A percentile compares a stretch with the other conserved stretches of the same genome.
phyloP scores from a whole-genome alignment of 2,888 invertebrate species.

The Ophonus ardosiacus region DNA sequence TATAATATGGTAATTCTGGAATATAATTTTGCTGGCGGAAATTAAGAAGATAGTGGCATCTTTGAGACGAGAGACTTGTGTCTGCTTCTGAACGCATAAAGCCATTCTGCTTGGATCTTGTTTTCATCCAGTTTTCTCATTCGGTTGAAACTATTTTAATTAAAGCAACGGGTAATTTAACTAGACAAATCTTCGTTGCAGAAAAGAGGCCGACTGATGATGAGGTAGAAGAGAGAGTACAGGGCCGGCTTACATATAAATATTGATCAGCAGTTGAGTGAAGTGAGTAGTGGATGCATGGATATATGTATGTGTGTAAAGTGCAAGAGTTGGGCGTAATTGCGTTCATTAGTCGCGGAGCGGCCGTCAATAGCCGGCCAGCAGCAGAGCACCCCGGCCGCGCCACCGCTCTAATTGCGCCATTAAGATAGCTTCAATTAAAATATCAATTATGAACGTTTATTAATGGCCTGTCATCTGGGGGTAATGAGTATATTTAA shows the following conservation, averaged over 20 bases:
- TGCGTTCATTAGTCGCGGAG: conserved; percentile 50
- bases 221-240: conserved; percentile 17
- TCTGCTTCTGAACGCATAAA: conserved; percentile 57
- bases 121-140: conserved; percentile 73
- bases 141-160: conserved; percentile 76
- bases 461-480: conserved; percentile 69
- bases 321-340: conserved; percentile 50
- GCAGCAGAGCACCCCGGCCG: conserved; percentile 18
- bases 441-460: conserved; percentile 70
- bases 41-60: conserved; percentile 72
- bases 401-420: conserved; percentile 64
- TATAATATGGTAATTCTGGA: conserved; percentile 71
- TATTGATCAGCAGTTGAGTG: not conserved
- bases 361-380: conserved; percentile 50
- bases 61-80: conserved; percentile 50
- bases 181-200: conserved; percentile 73
- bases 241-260: conserved; percentile 16
- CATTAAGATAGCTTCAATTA: conserved; percentile 69
- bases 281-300: not conserved
- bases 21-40: conserved; percentile 73
- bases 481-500: conserved; percentile 68
- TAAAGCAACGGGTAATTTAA: conserved; percentile 76
- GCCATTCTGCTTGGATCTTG: conserved; percentile 70
- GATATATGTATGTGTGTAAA: conserved; percentile 5
- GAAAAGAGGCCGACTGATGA: conserved; percentile 61